Conservation (phyloP, 2,797 vertebrate species). For the Tokudaia muenninki region DNA sequence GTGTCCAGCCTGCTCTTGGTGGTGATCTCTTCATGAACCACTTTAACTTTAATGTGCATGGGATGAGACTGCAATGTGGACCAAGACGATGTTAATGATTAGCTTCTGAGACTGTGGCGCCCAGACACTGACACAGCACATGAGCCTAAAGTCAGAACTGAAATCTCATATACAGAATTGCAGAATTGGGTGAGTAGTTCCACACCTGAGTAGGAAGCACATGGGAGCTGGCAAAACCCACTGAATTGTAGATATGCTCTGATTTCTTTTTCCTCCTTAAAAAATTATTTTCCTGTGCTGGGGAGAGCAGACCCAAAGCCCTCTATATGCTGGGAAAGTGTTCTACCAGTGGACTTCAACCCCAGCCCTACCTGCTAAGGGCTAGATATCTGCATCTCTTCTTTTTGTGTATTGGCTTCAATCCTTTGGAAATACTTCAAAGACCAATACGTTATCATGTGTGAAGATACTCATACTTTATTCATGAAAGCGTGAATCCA, state of each 20-base stretch:
- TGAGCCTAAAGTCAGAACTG: neutral
- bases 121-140: neutral
- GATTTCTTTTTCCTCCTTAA: neutral
- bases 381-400: neutral
- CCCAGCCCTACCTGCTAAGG: neutral
- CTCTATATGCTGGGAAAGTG: neutral
- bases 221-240: too few species aligned
- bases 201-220: neutral
- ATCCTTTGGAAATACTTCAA: conserved; percentile 13
- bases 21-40: neutral
- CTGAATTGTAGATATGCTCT: neutral
- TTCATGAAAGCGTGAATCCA: neutral
- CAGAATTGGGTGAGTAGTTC: neutral
- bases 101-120: neutral
- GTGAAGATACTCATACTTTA: rapidly evolving
- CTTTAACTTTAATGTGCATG: neutral
- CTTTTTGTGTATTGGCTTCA: neutral
- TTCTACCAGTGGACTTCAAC: neutral
- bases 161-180: neutral
- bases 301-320: neutral
- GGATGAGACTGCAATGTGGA: neutral
- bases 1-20: neutral
- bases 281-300: neutral
- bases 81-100: neutral
- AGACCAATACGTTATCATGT: neutral